phyloP scores from a whole-genome alignment of 2,113 vertebrate species.

The Cebidichthys violaceus region DNA sequence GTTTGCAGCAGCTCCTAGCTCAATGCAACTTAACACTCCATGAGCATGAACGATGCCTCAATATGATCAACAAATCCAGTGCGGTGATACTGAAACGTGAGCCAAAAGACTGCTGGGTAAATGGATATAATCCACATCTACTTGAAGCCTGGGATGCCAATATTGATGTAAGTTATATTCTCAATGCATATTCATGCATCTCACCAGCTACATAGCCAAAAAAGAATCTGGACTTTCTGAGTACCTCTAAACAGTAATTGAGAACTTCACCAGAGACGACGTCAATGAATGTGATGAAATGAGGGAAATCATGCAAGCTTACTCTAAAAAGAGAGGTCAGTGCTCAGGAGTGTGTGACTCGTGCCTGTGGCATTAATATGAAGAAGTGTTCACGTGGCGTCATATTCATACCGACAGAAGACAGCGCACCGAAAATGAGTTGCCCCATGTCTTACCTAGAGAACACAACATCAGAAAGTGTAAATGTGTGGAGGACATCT shows the following conservation, averaged over 20 bases:
- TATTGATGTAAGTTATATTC: no score
- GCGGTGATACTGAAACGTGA: no score
- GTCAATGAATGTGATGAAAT: slow-evolving; percentile 1
- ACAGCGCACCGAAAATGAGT: not conserved
- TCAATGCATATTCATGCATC: no score
- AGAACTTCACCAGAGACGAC: not conserved
- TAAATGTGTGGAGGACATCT: not conserved
- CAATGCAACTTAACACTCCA: no score
- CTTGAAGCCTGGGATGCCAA: no score
- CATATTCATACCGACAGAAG: not conserved
- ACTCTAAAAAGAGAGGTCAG: not conserved
- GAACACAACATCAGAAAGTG: not conserved
- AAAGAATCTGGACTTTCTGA: no score
- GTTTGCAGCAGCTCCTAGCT: no score
- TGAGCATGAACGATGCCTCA: no score
- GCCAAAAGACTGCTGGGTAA: no score
- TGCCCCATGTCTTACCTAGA: not conserved
- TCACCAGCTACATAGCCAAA: no score
- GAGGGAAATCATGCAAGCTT: not conserved
- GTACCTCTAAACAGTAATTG: not conserved
- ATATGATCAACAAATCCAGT: no score
- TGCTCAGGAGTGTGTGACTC: slow-evolving; percentile 42
- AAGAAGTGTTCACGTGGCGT: slow-evolving; percentile 12
- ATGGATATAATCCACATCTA: no score
- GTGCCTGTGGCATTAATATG: slow-evolving; percentile 33